Base-by-base conservation (phyloP, 1,140 invertebrate species). In the Brachionus sp. region DNA sequence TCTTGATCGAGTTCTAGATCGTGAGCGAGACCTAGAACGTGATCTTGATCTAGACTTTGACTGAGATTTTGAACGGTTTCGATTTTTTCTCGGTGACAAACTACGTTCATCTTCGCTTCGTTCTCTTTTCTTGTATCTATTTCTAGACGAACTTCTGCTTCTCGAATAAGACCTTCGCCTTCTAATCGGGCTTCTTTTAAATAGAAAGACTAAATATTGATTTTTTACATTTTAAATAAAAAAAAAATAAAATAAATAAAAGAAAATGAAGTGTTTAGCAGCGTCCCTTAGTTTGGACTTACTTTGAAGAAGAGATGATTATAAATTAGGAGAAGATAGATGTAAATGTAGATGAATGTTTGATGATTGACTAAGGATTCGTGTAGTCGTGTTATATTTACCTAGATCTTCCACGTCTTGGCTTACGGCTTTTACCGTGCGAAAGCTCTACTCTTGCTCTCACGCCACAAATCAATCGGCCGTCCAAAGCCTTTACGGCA, bases 401-500 rank as follows among this genome's bases (percentile, higher is more conserved):
- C 66, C 66, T 70, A 9, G 70, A 75, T 75, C 70, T 75, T 62
- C 77, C n/a, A 33, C 25, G 46, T 37, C 77, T 57, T 39, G 33
- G 50, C 19, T 39, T 68, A 16, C 66, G 66, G 19, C 44, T 37
- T 39, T 66, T 66, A 62, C 95, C 95, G 87, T 94, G 95, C 0
- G 95, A 96, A 88, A 94, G 91, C 88, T 98, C 95, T 1, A 97
- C 95, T 73, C 95, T 91, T n/a, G 95, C 94, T 50, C 95, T 90
- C 75, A 93, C 91, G 2, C 95, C 95, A 90, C 95, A 96, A 46
- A 97, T 92, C 50, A 92, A 94, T 39, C 89, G 89, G 86, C 96
- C 96, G 91, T 98, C 96, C 84, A 98, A 90, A 68, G 93, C 95
- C 86, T 94, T 91, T 13, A 95, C 93, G 13, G 95, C 94, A 90